Evolutionary conservation across 1,140 invertebrate species (phyloP).

Genomic region (Ceratina japonica): DNA sequence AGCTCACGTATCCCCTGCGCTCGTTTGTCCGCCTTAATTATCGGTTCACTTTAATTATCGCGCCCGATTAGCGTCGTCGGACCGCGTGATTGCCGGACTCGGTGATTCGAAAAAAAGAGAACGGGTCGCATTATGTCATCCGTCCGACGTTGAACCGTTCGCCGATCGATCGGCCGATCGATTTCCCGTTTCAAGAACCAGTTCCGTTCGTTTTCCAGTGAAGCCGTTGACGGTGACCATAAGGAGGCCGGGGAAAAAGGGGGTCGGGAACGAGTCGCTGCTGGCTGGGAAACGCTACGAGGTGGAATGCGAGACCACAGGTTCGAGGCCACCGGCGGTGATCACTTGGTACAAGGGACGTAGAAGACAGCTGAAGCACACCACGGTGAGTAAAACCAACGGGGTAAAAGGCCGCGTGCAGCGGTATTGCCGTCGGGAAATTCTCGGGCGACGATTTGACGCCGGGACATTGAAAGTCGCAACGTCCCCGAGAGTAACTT

Average conservation of each 20-base stretch:
- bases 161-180: no score
- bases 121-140: not conserved
- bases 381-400: conserved; percentile 81
- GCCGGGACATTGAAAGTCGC: no score
- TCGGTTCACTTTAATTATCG: conserved; percentile 54
- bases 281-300: conserved; percentile 88
- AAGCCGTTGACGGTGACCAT: conserved; percentile 89
- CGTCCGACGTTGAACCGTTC: not conserved
- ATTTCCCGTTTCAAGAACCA: not conserved
- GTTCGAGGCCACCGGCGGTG: conserved; percentile 90
- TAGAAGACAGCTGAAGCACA: conserved; percentile 85
- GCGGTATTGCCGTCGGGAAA: no score
- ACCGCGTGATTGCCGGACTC: conserved; percentile 50
- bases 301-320: conserved; percentile 89
- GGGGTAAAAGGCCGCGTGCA: not conserved
- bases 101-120: conserved; percentile 31
- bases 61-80: conserved; percentile 46
- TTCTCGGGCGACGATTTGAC: no score
- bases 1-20: conserved; percentile 31
- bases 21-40: conserved; percentile 53
- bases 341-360: conserved; percentile 92
- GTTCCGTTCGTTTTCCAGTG: conserved; percentile 80
- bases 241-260: conserved; percentile 78
- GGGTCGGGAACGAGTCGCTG: conserved; percentile 75
- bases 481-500: conserved; percentile 4